Evolutionary conservation across 2,113 vertebrate species (phyloP).

Genomic region (Corythaeola cristata): DNA sequence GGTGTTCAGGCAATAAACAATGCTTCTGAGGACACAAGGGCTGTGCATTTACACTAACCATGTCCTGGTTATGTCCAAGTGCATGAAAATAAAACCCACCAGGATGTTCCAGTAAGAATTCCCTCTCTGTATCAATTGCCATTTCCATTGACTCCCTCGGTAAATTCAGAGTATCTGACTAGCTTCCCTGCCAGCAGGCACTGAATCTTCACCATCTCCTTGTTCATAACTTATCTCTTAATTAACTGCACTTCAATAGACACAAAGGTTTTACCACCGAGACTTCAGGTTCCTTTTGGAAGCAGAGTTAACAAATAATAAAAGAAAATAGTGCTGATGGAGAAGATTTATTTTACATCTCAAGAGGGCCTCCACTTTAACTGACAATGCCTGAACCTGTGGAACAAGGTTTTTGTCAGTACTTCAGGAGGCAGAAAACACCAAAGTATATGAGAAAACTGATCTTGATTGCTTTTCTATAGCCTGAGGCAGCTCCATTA

Average conservation of each 20-base stretch:
- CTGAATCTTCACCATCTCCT: not conserved
- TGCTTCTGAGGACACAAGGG: not conserved
- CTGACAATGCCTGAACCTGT: not conserved
- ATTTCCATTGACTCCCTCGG: not conserved
- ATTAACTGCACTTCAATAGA: not conserved
- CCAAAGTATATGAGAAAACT: not conserved
- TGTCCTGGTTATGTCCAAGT: not conserved
- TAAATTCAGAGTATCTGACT: not conserved
- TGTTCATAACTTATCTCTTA: not conserved
- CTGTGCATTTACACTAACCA: not conserved
- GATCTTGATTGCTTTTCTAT: not conserved
- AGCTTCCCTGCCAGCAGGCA: not conserved
- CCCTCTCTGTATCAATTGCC: not conserved
- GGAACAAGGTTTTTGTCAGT: not conserved
- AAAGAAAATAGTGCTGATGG: not conserved
- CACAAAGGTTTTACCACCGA: not conserved
- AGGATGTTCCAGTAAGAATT: not conserved
- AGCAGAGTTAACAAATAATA: not conserved
- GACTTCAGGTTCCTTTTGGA: not conserved
- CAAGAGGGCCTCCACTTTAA: not conserved
- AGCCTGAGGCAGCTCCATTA: not conserved
- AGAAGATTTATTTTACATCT: not conserved
- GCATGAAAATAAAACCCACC: not conserved
- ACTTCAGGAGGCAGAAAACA: not conserved
- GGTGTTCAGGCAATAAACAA: fast-evolving